A percentile compares a stretch with the other conserved stretches of the same genome.
These are phyloP conservation scores for Emys orbicularis DNA, from an alignment of 2,797 vertebrate species.

Conservation along the genomic window DNA sequence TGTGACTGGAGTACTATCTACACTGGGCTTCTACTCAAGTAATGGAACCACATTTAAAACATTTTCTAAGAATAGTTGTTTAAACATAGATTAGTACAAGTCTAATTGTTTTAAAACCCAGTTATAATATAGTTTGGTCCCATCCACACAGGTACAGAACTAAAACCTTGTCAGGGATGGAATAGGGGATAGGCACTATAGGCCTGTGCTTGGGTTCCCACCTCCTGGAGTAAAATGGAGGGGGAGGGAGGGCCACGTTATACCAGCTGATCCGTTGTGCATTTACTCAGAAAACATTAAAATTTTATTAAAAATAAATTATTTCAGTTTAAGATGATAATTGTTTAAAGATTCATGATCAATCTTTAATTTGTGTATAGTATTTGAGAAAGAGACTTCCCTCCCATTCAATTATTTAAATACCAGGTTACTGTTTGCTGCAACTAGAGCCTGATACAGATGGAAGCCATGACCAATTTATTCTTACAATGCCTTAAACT, in stretches of 20 bases:
- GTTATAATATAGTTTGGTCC: not conserved
- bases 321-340: not conserved
- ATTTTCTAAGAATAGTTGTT: not conserved
- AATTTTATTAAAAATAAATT: not conserved
- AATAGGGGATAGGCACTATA: not conserved
- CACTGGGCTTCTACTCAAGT: not conserved
- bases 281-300: not conserved
- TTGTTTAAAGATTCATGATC: constrained; percentile 11
- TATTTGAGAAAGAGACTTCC: not conserved
- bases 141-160: not conserved
- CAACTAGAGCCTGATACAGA: not conserved
- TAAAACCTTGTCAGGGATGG: not conserved
- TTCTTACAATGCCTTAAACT: not conserved
- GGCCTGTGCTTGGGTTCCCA: not conserved
- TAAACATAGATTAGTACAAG: not conserved
- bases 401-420: not conserved
- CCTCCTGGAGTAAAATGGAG: not conserved
- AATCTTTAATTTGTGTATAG: not conserved
- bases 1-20: not conserved
- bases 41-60: not conserved
- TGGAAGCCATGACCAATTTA: not conserved
- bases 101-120: not conserved
- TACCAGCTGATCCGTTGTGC: not conserved
- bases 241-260: rapidly evolving
- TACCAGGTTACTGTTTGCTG: not conserved